Evolutionary conservation across 2,888 invertebrate species (phyloP), one percentile per base, ranked within the genome.

Genomic region (Drosophila ustulata): DNA sequence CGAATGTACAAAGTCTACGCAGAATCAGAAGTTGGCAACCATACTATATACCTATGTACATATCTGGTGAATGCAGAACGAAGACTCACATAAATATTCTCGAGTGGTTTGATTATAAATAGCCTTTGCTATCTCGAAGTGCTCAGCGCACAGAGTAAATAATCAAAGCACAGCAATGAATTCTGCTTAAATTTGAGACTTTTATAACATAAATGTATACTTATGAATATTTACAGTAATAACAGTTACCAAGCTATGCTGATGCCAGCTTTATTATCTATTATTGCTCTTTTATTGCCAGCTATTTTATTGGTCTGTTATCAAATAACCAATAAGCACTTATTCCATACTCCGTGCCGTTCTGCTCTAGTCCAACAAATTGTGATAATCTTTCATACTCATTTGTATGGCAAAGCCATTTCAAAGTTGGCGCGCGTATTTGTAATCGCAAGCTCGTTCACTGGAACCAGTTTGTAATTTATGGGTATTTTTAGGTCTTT

Each of bases 41-140:
- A 4, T 1, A 34, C 3, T n/a, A 34, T 34, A 34, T 34, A 11
- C 4, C 11, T 11, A 34, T 1, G 11, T 11, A 34, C 11, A 63
- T 59, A 46, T 56, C 47, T 11, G 34, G 9, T 23, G 34, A 25
- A n/a, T 30, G 13, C 32, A 32, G 56, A 61, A 45, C 30, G 51
- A 34, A 34, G 34, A 34, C 34, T 57, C 55, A 41, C 47, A 52
- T 32, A 18, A 51, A n/a, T 51, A 45, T 34, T 56, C 41, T 51
- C 18, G 52, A 56, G 52, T 32, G 28, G 49, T 30, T 55, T 18
- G 39, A 13, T 25, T 58, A 61, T 53, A 50, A 46, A 46, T 62
- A 67, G 32, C 7, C 2, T n/a, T n/a, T 6, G 34, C 13, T 76
- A 74, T 74, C 66, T 65, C 9, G 13, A 47, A 53, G 50, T 26